Evolutionary conservation across 2,113 vertebrate genomes (phyloP).

Genomic region (Oreotrochilus melanogaster): DNA sequence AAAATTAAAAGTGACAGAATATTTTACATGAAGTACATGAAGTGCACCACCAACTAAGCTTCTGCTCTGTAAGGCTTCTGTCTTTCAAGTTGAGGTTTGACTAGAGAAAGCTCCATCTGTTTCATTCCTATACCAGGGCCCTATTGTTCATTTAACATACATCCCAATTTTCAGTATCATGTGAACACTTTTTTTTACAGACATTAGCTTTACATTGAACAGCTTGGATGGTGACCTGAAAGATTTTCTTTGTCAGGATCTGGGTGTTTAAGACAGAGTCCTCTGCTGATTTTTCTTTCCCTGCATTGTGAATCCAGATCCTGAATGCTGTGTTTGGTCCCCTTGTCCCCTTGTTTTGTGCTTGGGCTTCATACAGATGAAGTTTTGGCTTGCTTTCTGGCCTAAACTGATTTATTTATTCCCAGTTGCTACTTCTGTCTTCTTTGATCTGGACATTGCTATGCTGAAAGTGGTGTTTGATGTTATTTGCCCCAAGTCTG

Average conservation of each 20-base stretch:
- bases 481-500: not conserved
- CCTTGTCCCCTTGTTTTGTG: not conserved
- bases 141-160: constrained; percentile 16
- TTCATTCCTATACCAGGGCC: constrained; percentile 40
- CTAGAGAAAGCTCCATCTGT: constrained; percentile 63
- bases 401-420: not conserved
- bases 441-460: not conserved
- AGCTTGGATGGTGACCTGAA: constrained; percentile 26
- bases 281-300: not conserved
- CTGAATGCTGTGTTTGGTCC: not conserved
- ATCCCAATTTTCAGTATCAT: not conserved
- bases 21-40: constrained; percentile 74
- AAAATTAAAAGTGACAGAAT: constrained; percentile 81
- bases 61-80: constrained; percentile 4
- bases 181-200: constrained; percentile 9
- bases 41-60: constrained; percentile 47
- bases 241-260: constrained; percentile 14
- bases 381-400: not conserved
- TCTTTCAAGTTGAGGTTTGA: constrained; percentile 57
- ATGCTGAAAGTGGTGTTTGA: not conserved
- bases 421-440: not conserved
- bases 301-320: not conserved
- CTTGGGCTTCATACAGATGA: not conserved
- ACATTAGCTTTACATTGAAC: constrained; percentile 48
- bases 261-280: not conserved